A percentile compares a stretch with the other conserved stretches of the same genome.
These are phyloP conservation scores for Sarcophaga carnaria DNA, from an alignment of 2,888 invertebrate species.

Conservation along the genomic window DNA sequence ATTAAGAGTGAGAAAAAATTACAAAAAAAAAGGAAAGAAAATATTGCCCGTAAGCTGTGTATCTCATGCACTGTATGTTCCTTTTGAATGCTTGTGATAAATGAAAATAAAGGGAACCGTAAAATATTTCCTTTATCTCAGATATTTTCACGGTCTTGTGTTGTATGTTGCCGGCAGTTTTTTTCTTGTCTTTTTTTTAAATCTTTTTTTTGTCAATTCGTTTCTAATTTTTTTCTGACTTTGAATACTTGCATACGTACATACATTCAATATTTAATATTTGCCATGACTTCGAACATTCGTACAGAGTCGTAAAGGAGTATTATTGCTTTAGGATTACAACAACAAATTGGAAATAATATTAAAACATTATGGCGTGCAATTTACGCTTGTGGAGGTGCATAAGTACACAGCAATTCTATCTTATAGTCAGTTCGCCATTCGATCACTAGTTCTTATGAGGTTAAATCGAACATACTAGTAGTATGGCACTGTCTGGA, in stretches of 20 bases:
- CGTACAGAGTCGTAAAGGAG: not conserved
- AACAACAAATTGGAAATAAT: too few species aligned
- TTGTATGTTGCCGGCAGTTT: constrained; percentile 21
- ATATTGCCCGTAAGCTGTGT: constrained; percentile 45
- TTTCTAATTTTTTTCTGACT: constrained; percentile 45
- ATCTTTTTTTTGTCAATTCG: constrained; percentile 40
- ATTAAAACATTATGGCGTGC: too few species aligned
- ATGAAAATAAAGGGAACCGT: constrained; percentile 37
- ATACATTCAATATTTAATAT: not conserved
- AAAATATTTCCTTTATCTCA: constrained; percentile 49
- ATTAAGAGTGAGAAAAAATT: not conserved
- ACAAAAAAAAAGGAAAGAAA: not conserved
- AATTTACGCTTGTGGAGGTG: too few species aligned
- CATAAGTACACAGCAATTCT: too few species aligned
- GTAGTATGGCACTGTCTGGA: too few species aligned
- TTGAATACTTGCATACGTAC: not conserved
- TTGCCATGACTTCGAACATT: not conserved
- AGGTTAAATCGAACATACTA: too few species aligned
- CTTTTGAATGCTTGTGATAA: constrained; percentile 39
- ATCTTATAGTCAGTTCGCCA: too few species aligned
- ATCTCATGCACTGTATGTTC: not conserved
- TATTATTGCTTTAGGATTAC: not conserved
- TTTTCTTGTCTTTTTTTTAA: not conserved
- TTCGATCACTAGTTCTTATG: too few species aligned
- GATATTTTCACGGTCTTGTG: constrained; percentile 47